phyloP scores from a whole-genome alignment of 2,888 invertebrate genomes.

The Agrochola lychnidis region DNA sequence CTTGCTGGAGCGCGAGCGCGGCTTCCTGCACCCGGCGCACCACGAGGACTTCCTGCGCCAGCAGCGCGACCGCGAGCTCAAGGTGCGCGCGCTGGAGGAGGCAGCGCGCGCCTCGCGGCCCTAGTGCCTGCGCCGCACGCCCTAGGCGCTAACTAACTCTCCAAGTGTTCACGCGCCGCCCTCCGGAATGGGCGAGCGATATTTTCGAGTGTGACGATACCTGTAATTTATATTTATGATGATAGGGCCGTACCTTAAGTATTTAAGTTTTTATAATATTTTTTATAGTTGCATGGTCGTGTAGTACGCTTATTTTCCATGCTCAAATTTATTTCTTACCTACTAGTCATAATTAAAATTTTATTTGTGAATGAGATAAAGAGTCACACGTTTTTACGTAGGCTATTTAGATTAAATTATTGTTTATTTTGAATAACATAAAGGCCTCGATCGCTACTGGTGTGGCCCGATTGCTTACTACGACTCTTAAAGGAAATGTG shows the following conservation, averaged over 20 bases:
- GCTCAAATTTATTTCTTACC: constrained; percentile 90
- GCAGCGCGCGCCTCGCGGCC: constrained; percentile 93
- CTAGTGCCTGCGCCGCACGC: constrained; percentile 71
- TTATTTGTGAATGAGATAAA: constrained; percentile 80
- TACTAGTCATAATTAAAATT: constrained; percentile 89
- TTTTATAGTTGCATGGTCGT: constrained; percentile 89
- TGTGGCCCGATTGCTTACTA: constrained; percentile 29
- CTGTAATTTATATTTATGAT: constrained; percentile 88
- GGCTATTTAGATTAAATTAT: constrained; percentile 84
- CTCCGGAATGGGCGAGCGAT: constrained; percentile 64
- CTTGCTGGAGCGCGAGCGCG: constrained; percentile 95
- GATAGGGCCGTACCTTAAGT: constrained; percentile 71
- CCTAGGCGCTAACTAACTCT: constrained; percentile 63
- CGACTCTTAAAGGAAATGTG: constrained; percentile 22
- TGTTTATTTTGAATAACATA: constrained; percentile 71
- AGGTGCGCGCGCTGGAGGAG: constrained; percentile 96
- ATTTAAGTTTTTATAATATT: constrained; percentile 85
- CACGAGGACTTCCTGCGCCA: constrained; percentile 92
- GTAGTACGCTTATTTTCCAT: constrained; percentile 89
- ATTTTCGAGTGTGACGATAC: constrained; percentile 79
- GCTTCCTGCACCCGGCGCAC: constrained; percentile 91
- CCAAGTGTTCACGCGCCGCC: constrained; percentile 62
- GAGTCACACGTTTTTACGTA: constrained; percentile 76
- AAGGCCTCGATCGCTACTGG: constrained; percentile 52
- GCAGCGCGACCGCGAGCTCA: constrained; percentile 96